Conservation (phyloP, 2,888 invertebrate genomes). For the Argynnis bischoffii region DNA sequence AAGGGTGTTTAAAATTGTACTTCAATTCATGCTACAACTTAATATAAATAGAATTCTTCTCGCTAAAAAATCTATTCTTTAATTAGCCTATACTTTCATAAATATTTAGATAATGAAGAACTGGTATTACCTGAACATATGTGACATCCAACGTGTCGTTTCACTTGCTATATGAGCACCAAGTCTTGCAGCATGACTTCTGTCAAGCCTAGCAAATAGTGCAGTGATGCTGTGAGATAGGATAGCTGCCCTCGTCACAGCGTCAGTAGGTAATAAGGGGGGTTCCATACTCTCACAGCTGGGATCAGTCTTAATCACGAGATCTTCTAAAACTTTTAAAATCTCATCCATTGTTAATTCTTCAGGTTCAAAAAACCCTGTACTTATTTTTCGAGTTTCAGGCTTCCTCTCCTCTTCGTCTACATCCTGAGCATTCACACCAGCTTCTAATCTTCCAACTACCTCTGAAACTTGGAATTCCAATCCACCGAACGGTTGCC, state of each 20-base stretch:
- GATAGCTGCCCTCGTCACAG: conserved; percentile 84
- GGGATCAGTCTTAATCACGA: conserved; percentile 83
- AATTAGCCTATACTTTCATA: neutral
- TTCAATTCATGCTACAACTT: no score
- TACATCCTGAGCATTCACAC: conserved; percentile 75
- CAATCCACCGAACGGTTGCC: conserved; percentile 84
- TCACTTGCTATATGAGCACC: conserved; percentile 92
- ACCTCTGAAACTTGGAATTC: conserved; percentile 89
- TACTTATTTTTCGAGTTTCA: conserved; percentile 75
- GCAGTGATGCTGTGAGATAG: conserved; percentile 95
- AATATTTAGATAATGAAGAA: neutral
- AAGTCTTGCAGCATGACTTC: conserved; percentile 89
- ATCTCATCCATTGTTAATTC: conserved; percentile 84
- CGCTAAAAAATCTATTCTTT: neutral
- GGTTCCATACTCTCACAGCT: conserved; percentile 85
- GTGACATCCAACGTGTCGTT: conserved; percentile 93
- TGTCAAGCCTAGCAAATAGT: conserved; percentile 91
- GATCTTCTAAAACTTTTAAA: conserved; percentile 80
- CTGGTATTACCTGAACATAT: conserved; percentile 89
- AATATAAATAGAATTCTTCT: neutral
- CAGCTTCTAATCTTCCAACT: conserved; percentile 86
- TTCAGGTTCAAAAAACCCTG: conserved; percentile 79
- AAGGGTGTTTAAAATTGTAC: no score
- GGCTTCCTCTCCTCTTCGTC: conserved; percentile 67
- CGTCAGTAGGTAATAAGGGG: conserved; percentile 84